phyloP scores from a whole-genome alignment of 2,888 invertebrate genomes.

The Epiblema foenella region DNA sequence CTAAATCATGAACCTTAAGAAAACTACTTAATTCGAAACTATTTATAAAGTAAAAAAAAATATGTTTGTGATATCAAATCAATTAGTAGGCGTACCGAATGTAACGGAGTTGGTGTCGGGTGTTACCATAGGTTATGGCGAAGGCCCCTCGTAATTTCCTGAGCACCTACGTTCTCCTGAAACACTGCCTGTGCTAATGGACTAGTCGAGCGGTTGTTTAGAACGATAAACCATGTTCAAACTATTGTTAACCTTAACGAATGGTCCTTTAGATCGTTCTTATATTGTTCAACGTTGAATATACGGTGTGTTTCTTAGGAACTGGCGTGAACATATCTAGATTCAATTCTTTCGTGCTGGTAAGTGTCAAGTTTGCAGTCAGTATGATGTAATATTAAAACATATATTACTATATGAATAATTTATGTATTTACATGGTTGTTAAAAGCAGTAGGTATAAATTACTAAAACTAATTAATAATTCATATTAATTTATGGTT shows the following conservation, averaged over 20 bases:
- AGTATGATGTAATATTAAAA: no score
- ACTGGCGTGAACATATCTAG: not conserved
- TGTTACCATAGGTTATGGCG: conserved; percentile 43
- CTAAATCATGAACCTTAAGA: no score
- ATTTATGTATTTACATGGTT: no score
- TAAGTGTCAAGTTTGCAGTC: no score
- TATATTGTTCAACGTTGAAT: not conserved
- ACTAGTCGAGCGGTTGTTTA: not conserved
- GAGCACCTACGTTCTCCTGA: conserved; percentile 32
- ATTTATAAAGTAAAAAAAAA: no score
- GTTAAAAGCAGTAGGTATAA: no score
- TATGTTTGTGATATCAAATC: conserved; percentile 3
- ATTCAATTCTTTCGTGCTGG: no score
- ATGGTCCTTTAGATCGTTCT: not conserved
- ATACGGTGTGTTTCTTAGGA: not conserved
- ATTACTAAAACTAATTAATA: no score
- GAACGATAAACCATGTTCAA: not conserved
- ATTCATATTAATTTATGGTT: no score
- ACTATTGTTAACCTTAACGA: conserved; percentile 1
- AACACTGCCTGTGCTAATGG: conserved; percentile 10
- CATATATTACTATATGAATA: no score
- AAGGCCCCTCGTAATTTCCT: conserved; percentile 38
- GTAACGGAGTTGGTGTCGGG: conserved; percentile 24
- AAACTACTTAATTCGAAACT: no score
- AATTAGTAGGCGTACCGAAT: not conserved